Percentiles rank a stretch among this genome's conserved stretches.
These are phyloP conservation scores for Clarias batrachus DNA, from an alignment of 2,113 vertebrate species.

Conservation along the genomic window DNA sequence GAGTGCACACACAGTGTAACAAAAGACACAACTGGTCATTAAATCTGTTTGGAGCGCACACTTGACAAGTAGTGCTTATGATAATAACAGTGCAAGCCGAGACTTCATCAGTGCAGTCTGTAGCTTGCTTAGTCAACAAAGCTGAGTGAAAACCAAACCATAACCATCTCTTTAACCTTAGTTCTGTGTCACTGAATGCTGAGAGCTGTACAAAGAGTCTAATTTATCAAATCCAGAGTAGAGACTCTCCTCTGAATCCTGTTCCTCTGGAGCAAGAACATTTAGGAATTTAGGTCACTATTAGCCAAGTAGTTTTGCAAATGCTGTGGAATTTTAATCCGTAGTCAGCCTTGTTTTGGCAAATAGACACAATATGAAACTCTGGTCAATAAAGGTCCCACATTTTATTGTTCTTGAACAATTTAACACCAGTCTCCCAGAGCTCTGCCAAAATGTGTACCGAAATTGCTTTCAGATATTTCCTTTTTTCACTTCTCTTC, in stretches of 20 bases:
- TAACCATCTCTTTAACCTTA: background rate
- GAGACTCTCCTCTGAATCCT: background rate
- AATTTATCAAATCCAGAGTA: background rate
- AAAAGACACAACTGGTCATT: constrained; percentile 4
- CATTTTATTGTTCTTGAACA: too few species aligned
- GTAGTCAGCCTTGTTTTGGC: background rate
- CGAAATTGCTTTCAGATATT: too few species aligned
- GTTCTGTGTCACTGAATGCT: background rate
- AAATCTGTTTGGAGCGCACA: background rate
- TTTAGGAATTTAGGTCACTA: background rate
- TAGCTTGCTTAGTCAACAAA: background rate
- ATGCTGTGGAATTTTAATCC: background rate
- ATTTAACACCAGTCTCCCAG: too few species aligned
- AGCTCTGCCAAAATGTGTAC: too few species aligned
- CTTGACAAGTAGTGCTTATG: background rate
- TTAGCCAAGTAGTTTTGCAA: background rate
- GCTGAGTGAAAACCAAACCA: background rate
- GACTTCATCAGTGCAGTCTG: background rate
- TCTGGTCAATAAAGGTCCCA: background rate
- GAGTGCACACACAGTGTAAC: background rate
- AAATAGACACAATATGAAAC: background rate
- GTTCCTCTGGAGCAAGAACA: background rate
- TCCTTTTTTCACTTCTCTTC: too few species aligned
- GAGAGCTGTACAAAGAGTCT: background rate
- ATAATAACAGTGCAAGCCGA: background rate